Base-by-base conservation (phyloP, 2,797 vertebrate species). In the Phrynocephalus guinanensis region DNA sequence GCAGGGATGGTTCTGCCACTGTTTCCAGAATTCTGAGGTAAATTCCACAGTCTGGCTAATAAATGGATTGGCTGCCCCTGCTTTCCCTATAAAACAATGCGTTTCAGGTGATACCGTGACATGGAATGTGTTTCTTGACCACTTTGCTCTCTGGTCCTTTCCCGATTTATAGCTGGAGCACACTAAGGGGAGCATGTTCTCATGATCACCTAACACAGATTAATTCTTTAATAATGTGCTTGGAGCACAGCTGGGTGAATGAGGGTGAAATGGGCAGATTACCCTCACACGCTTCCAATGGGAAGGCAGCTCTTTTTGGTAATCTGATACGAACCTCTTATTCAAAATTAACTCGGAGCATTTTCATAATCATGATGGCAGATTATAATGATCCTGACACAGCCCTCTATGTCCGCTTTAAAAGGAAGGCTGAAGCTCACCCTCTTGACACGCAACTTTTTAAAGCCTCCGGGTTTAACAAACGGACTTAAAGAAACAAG, bases 301-400 rank as follows among this genome's bases (percentile, higher is more conserved):
- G 33, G 33, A 20, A 22, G 72, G 18, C 22, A 20, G 22, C 9
- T 38, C 22, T 75, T 33, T 33, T 75, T 75, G 38, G 50, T 86
- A 79, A 63, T 71, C 79, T 33, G 26, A 44, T 67, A 44, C 50
- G 63, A 75, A 75, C 73, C 52, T 82, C 80, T 87, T 33, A 73
- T 75, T 70, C 70, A 16, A 60, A 82, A 87, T 75, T 82, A 87
- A 87, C 79, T 70, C 72, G 18, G 71, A 81, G 26, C 56, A 60
- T 66, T 82, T 86, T 30, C 85, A 86, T 86, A 66, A 82, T 75
- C 79, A 82, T 67, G 44, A 81, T 24, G 70, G 52, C 28, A 63
- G 68, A 72, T 86, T 86, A 80, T 28, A 10, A 60, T 33, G 33
- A 66, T 63, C 78, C 56, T 18, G n/a, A 75, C 33, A 0, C 38